Percentiles rank a stretch among this genome's conserved stretches.
These are phyloP conservation scores for Forbesichthys agassizii DNA, from an alignment of 2,113 vertebrate species.

Conservation along the genomic window DNA sequence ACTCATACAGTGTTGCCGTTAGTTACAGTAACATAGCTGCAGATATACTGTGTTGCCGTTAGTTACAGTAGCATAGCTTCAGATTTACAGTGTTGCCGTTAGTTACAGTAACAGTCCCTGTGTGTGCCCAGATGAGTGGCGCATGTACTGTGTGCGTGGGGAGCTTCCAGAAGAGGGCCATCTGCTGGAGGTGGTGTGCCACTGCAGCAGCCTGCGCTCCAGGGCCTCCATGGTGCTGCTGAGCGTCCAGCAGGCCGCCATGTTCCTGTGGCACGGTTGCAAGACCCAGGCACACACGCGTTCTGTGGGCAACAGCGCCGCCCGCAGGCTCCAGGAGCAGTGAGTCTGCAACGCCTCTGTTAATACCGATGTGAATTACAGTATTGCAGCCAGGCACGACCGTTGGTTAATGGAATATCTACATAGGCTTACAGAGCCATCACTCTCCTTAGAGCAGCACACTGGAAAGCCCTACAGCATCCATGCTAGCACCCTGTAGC, in stretches of 20 bases:
- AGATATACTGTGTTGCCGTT: too few relatives aligned
- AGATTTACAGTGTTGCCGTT: too few relatives aligned
- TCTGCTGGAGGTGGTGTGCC: conserved; percentile 94
- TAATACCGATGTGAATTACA: too few relatives aligned
- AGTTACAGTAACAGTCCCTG: background rate
- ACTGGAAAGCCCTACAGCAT: too few relatives aligned
- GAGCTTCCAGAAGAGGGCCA: conserved; percentile 91
- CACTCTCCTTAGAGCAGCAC: too few relatives aligned
- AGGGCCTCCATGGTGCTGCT: conserved; percentile 94
- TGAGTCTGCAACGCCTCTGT: conserved; percentile 71
- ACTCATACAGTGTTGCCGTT: background rate
- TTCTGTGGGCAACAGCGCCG: conserved; percentile 85
- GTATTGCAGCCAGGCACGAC: too few relatives aligned
- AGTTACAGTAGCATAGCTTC: too few relatives aligned
- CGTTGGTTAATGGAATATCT: too few relatives aligned
- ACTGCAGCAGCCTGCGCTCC: conserved; percentile 96
- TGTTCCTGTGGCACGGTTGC: conserved; percentile 98
- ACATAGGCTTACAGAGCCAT: too few relatives aligned
- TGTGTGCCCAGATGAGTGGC: conserved; percentile 86
- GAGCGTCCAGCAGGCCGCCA: conserved; percentile 89
- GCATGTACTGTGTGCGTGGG: conserved; percentile 93
- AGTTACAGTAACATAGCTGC: too few relatives aligned
- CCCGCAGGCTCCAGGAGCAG: conserved; percentile 94
- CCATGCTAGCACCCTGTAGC: too few relatives aligned
- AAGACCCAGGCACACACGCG: conserved; percentile 91